Conservation (phyloP, 2,888 invertebrate species). For the Sabatieria punctata region DNA sequence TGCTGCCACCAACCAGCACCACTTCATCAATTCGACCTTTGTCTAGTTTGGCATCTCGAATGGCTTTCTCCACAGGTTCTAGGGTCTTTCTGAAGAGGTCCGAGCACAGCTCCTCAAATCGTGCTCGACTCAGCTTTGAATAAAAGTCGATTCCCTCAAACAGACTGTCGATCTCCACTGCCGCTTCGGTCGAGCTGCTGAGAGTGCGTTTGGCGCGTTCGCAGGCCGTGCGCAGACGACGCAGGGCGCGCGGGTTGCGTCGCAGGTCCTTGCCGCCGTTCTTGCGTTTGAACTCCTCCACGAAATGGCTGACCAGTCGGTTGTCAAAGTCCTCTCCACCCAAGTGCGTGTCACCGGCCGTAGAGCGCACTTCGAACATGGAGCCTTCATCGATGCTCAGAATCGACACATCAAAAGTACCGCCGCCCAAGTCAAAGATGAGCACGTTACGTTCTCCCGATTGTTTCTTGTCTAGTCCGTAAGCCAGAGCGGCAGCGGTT, state of each 20-base stretch:
- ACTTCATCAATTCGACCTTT: constrained; percentile 55
- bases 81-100: constrained; percentile 88
- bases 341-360: constrained; percentile 74
- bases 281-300: constrained; percentile 40
- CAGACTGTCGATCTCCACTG: constrained; percentile 77
- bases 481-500: constrained; percentile 52
- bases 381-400: constrained; percentile 76
- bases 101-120: constrained; percentile 85
- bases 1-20: constrained; percentile 71
- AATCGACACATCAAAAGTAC: constrained; percentile 86
- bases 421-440: constrained; percentile 56
- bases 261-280: constrained; percentile 76
- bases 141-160: constrained; percentile 87
- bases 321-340: constrained; percentile 43
- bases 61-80: constrained; percentile 86
- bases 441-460: constrained; percentile 42
- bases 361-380: constrained; percentile 69
- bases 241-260: constrained; percentile 68
- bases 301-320: constrained; percentile 36
- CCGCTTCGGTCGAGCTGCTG: constrained; percentile 37
- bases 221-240: constrained; percentile 78
- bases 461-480: constrained; percentile 41
- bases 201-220: constrained; percentile 46
- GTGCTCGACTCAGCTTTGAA: constrained; percentile 74
- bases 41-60: constrained; percentile 89